phyloP scores from a whole-genome alignment of 2,113 vertebrate species.

The Xyrauchen texanus region DNA sequence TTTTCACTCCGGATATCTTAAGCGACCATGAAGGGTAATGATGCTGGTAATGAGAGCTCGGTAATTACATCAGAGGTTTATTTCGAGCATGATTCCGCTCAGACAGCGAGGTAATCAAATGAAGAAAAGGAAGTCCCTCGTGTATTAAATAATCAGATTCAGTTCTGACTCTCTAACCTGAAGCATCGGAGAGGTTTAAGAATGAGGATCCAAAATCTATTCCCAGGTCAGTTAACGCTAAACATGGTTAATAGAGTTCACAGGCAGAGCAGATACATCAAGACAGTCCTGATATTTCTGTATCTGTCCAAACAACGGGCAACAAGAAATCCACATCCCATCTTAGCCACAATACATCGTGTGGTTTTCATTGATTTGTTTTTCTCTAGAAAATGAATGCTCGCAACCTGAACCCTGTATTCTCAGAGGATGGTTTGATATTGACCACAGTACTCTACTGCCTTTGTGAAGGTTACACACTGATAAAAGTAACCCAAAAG shows the following conservation, averaged over 20 bases:
- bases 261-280: background rate
- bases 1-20: conserved; percentile 33
- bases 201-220: background rate
- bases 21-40: conserved; percentile 39
- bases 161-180: background rate
- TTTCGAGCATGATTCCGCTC: conserved; percentile 26
- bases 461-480: background rate
- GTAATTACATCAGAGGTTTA: conserved; percentile 62
- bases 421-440: background rate
- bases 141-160: conserved; percentile 27
- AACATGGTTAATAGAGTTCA: background rate
- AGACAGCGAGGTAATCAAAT: conserved; percentile 62
- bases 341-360: background rate
- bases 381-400: conserved; percentile 64
- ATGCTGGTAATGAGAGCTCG: conserved; percentile 49
- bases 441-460: background rate
- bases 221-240: background rate
- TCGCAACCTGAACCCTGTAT: background rate
- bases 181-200: background rate
- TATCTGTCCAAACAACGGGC: background rate
- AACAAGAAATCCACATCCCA: background rate
- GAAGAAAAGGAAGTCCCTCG: conserved; percentile 59
- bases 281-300: background rate
- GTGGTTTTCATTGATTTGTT: conserved; percentile 59
- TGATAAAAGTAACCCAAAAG: background rate